Percentiles rank a stretch among this genome's conserved stretches.
phyloP scores from a whole-genome alignment of 2,113 vertebrate species.

The Galbula dea region DNA sequence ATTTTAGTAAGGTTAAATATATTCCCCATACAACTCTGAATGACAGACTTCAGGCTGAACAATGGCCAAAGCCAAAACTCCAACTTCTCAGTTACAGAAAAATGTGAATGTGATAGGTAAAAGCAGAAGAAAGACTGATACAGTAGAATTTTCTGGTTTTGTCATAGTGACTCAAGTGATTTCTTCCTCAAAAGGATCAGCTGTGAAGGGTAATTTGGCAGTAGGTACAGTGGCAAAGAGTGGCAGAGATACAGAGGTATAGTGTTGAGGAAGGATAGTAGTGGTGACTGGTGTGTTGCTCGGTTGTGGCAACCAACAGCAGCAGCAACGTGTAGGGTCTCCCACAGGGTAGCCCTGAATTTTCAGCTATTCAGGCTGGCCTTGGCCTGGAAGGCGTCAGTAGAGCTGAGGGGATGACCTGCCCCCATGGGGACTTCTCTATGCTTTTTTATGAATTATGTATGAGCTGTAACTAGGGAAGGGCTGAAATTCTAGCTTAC shows the following conservation, averaged over 20 bases:
- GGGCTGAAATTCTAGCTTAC: neutral
- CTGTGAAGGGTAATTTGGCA: neutral
- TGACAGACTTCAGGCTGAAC: neutral
- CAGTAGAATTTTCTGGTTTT: neutral
- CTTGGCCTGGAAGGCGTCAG: too few relatives aligned
- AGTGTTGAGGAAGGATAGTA: neutral
- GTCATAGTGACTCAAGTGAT: neutral
- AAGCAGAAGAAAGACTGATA: neutral
- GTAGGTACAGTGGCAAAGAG: neutral
- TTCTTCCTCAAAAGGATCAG: neutral
- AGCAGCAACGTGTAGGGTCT: neutral
- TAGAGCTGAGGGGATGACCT: neutral
- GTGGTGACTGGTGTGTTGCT: neutral
- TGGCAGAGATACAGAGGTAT: neutral
- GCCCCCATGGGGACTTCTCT: neutral
- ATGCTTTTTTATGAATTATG: neutral
- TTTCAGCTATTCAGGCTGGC: neutral
- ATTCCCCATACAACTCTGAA: neutral
- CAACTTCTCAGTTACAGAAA: neutral
- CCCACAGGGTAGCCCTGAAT: neutral
- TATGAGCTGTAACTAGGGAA: neutral
- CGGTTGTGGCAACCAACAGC: neutral
- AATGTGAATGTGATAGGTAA: fast-evolving
- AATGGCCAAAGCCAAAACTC: neutral
- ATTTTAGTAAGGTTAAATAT: neutral